Base-by-base conservation (phyloP, 92 coral and sea anemone species). In the Actinostola sp. region DNA sequence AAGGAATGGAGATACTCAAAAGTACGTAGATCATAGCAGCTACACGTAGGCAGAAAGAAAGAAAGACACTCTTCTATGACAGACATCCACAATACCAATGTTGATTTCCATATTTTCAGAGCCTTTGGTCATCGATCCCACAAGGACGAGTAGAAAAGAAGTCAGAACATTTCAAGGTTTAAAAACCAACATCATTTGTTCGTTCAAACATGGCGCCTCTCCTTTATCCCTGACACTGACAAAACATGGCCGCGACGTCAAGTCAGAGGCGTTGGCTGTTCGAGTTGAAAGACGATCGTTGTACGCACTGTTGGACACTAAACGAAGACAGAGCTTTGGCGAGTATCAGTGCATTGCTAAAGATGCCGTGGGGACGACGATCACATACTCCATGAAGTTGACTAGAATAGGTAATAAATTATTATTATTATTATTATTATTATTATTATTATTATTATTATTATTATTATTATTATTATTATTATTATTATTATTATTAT, bases 201-300 rank as follows among this genome's bases (percentile, higher is more conserved):
- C 87, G 14, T 88, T 84, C 46, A 76, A 52, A 2, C 82, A 78
- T 35, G 93, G 93, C 14, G 84, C 58, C 23, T 44, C 74, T 7
- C 90, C 93, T 17, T 17, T 88, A 38, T 69, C 57, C 41, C 28
- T 88, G 33, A 60, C 71, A 8, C 53, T 84, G 29, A 48, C 60
- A 28, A 75, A 67, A 51, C 62, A 56, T 30, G 84, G 71, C 1
- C 70, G 44, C 29, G 57, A 48, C 12, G 36, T 67, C 54, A 17
- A 23, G 51, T 56, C 60, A 17, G 27, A 46, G 23, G 25, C 23
- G 1, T 46, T 56, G 27, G 75, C 59, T 8, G 80, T 83, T 14
- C 45, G 50, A 25, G 86, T 59, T 13, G 43, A 8, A 32, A 77
- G 70, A 70, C 54, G 55, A 46, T n/a, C 38, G 44, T 54, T 74